A percentile compares a stretch with the other conserved stretches of the same genome.
Conservation (phyloP, 1,140 invertebrate species). For the Drosophila teissieri region DNA sequence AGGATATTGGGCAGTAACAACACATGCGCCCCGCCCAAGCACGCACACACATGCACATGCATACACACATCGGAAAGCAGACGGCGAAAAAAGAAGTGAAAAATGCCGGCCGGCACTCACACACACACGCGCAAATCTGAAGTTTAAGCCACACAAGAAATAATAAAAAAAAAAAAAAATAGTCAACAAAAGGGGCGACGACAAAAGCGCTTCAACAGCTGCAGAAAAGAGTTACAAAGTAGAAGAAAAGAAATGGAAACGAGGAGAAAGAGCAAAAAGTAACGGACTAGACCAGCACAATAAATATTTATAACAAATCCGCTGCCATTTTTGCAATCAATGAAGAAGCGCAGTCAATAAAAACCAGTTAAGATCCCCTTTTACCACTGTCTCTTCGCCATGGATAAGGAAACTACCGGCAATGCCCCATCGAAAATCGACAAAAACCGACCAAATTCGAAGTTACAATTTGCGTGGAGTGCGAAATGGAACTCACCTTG, state of each 20-base stretch:
- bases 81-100: conserved; percentile 36
- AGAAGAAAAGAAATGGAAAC: background rate
- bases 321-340: conserved; percentile 48
- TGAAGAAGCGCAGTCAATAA: conserved; percentile 50
- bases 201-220: conserved; percentile 41
- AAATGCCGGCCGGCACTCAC: conserved; percentile 38
- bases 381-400: background rate
- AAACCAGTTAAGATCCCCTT: conserved; percentile 33
- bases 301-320: conserved; percentile 55
- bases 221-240: conserved; percentile 29
- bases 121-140: background rate
- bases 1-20: conserved; percentile 63
- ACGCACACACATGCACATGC: conserved; percentile 18
- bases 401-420: conserved; percentile 38
- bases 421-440: background rate
- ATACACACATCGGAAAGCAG: conserved; percentile 2
- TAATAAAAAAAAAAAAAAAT: conserved; percentile 15
- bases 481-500: conserved; percentile 25
- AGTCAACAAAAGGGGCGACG: conserved; percentile 37
- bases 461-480: background rate
- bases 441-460: background rate
- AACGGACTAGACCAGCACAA: conserved; percentile 39
- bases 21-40: conserved; percentile 63
- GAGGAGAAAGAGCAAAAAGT: conserved; percentile 11
- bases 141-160: conserved; percentile 15